Percentiles rank a stretch among this genome's conserved stretches.
Evolutionary conservation across 2,888 invertebrate species (phyloP).

Genomic region (Congeria kusceri): DNA sequence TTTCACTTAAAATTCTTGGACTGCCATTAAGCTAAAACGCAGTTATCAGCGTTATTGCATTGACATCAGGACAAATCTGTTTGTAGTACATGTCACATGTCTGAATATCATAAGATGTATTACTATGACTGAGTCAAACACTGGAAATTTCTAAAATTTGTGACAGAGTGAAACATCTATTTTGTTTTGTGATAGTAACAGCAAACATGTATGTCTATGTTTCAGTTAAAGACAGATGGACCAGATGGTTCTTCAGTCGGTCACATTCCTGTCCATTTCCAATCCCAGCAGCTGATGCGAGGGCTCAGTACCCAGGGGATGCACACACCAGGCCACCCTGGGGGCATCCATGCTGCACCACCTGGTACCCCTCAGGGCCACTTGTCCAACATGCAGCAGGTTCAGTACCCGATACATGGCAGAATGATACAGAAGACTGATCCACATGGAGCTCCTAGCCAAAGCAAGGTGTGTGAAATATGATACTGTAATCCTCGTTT

Average conservation of each 20-base stretch:
- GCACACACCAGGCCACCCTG: background rate
- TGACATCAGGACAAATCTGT: too few species aligned
- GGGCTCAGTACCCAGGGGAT: background rate
- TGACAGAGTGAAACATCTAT: too few species aligned
- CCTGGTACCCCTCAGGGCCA: background rate
- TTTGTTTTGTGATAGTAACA: too few species aligned
- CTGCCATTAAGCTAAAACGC: too few species aligned
- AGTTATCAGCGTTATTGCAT: too few species aligned
- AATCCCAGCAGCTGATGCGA: background rate
- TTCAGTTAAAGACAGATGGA: slow-evolving; percentile 52
- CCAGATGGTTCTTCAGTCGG: slow-evolving; percentile 51
- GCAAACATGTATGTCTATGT: background rate
- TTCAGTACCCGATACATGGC: slow-evolving; percentile 29
- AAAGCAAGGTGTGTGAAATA: slow-evolving; percentile 9
- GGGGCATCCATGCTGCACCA: background rate
- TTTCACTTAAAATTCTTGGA: too few species aligned
- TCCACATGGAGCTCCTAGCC: slow-evolving; percentile 31
- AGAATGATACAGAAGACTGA: slow-evolving; percentile 19
- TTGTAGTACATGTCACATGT: too few species aligned
- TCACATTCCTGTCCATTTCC: slow-evolving; percentile 19
- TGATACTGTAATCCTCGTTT: too few species aligned
- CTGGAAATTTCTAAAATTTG: too few species aligned
- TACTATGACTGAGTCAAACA: too few species aligned
- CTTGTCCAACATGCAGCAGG: slow-evolving; percentile 11
- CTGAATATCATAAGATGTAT: too few species aligned